phyloP scores from a whole-genome alignment of 2,797 vertebrate species.

The Phataginus tricuspis region DNA sequence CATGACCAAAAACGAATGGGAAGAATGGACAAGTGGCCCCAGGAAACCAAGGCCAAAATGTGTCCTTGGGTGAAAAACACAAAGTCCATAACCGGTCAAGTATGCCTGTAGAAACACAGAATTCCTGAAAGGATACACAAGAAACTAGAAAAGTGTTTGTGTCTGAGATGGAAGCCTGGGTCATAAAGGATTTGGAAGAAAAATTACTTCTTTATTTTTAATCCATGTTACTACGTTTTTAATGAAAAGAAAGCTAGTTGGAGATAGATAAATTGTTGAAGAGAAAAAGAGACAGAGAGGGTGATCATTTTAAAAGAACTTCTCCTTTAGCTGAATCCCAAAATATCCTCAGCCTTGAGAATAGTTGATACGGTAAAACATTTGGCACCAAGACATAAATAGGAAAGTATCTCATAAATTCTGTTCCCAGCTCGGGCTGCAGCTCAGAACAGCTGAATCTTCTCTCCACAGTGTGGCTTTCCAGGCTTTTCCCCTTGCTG shows the following conservation, averaged over 20 bases:
- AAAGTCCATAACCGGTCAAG: neutral
- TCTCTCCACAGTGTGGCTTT: neutral
- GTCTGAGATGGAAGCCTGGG: neutral
- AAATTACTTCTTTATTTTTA: constrained; percentile 8
- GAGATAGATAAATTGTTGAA: neutral
- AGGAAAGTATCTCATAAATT: neutral
- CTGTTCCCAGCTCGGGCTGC: neutral
- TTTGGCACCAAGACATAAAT: neutral
- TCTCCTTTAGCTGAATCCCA: neutral
- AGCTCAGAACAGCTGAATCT: neutral
- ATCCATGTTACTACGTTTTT: neutral
- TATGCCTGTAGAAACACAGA: accelerated
- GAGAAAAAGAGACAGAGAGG: neutral
- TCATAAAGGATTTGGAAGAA: neutral
- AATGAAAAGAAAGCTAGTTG: neutral
- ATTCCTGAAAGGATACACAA: neutral
- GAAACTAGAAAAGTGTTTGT: neutral
- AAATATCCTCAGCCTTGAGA: constrained; percentile 2
- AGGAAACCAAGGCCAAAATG: neutral
- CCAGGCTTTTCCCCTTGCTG: neutral
- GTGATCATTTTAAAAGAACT: neutral
- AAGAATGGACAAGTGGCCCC: accelerated
- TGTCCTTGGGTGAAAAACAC: neutral
- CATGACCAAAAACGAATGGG: neutral
- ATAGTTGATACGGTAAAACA: neutral